phyloP scores from a whole-genome alignment of 1,140 invertebrate genomes.

The Drosophila mayri region DNA sequence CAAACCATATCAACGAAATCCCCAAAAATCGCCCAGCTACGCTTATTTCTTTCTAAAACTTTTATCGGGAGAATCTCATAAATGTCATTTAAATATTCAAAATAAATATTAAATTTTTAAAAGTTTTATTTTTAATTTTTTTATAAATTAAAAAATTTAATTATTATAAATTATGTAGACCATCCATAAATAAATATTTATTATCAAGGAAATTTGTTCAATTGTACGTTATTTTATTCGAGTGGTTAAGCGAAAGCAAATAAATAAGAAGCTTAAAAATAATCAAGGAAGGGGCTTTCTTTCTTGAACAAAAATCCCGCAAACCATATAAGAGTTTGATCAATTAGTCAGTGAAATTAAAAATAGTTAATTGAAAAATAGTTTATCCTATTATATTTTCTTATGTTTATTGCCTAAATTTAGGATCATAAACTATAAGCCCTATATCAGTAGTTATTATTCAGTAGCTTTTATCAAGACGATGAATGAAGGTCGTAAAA shows the following conservation, averaged over 20 bases:
- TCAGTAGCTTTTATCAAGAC: not conserved
- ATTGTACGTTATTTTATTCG: not conserved
- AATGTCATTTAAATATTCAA: not conserved
- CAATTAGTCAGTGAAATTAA: constrained; percentile 5
- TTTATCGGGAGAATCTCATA: not conserved
- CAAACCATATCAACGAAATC: not conserved
- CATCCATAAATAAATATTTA: not conserved
- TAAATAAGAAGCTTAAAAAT: constrained; percentile 1
- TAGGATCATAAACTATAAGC: not conserved
- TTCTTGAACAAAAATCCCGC: not conserved
- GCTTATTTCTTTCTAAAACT: not conserved
- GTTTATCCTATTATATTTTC: not conserved
- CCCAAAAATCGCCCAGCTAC: not conserved
- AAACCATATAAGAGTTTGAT: not conserved
- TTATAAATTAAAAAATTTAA: too few species aligned
- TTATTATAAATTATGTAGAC: not conserved
- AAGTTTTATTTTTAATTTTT: too few species aligned
- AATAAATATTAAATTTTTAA: too few species aligned
- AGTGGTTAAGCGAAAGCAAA: not conserved
- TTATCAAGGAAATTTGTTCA: not conserved
- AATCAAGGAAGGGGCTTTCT: not conserved
- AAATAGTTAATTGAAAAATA: not conserved
- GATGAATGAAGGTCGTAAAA: not conserved
- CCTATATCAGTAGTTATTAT: constrained; percentile 7
- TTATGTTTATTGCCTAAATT: not conserved